These are phyloP conservation scores for Leucoma salicis DNA, from an alignment of 2,888 invertebrate species.

Conservation along the genomic window DNA sequence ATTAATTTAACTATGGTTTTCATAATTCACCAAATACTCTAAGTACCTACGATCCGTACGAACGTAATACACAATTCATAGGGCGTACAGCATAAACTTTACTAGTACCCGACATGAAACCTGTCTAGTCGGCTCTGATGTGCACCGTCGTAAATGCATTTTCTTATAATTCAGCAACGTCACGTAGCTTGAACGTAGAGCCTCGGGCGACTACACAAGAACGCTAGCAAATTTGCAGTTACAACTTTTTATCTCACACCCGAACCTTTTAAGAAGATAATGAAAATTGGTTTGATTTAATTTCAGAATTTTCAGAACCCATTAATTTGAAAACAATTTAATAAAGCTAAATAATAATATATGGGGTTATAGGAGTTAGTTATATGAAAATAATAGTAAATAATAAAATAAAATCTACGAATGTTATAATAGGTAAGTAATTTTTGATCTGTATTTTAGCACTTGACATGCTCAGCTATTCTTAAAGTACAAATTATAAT, in stretches of 20 bases:
- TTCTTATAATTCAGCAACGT: conserved; percentile 80
- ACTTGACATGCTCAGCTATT: too few relatives aligned
- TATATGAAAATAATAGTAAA: too few relatives aligned
- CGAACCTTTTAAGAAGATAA: conserved; percentile 65
- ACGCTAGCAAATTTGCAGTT: conserved; percentile 76
- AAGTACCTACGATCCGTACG: conserved; percentile 8
- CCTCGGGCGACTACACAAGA: conserved; percentile 63
- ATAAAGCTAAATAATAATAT: too few relatives aligned
- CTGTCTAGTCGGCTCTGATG: conserved; percentile 55
- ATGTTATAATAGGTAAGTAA: too few relatives aligned
- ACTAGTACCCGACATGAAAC: conserved; percentile 57
- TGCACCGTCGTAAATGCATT: conserved; percentile 74
- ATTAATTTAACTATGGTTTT: too few relatives aligned
- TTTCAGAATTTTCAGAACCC: too few relatives aligned
- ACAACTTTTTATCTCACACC: conserved; percentile 70
- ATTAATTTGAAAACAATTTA: too few relatives aligned
- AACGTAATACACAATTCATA: conserved; percentile 43
- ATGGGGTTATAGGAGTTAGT: too few relatives aligned
- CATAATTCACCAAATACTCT: not conserved
- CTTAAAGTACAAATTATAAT: too few relatives aligned
- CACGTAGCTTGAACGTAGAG: conserved; percentile 65
- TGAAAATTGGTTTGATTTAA: conserved; percentile 67
- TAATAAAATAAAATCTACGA: too few relatives aligned
- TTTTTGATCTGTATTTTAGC: too few relatives aligned
- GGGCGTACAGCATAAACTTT: conserved; percentile 53